These are phyloP conservation scores for Fratercula arctica DNA, from an alignment of 2,797 vertebrate genomes.

Conservation along the genomic window DNA sequence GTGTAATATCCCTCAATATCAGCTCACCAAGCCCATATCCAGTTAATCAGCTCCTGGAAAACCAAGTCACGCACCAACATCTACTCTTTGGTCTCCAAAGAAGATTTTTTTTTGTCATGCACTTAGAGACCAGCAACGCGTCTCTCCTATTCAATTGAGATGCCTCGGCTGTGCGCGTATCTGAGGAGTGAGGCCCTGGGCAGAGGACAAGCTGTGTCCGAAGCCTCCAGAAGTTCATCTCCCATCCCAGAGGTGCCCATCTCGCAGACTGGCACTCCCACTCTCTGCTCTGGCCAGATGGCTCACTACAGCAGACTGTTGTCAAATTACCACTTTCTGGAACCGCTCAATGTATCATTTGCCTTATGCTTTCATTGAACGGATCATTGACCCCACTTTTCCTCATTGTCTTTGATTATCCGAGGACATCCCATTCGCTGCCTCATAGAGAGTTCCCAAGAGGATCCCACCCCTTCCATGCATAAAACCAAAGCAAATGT, in stretches of 20 bases:
- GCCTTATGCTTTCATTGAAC: slow-evolving; percentile 39
- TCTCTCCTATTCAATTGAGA: not conserved
- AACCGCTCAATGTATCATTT: slow-evolving; percentile 1
- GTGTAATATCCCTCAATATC: not conserved
- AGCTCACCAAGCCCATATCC: not conserved
- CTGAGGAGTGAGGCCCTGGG: fast-evolving
- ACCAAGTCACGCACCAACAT: not conserved
- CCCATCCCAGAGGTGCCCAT: not conserved
- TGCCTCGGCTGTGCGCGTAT: fast-evolving
- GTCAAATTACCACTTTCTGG: not conserved
- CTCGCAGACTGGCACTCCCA: not conserved
- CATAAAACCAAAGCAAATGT: not conserved
- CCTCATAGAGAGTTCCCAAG: not conserved
- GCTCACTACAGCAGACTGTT: not conserved
- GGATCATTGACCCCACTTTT: slow-evolving; percentile 46
- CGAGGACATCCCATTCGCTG: slow-evolving; percentile 23
- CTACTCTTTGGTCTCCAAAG: not conserved
- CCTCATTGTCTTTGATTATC: slow-evolving; percentile 57
- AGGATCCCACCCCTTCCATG: slow-evolving; percentile 10
- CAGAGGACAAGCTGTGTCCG: fast-evolving
- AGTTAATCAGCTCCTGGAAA: not conserved
- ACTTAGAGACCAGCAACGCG: not conserved
- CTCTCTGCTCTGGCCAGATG: not conserved
- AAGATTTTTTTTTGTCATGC: not conserved
- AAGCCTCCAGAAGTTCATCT: not conserved